These are phyloP conservation scores for Helicorthomorpha holstii DNA, from an alignment of 1,140 invertebrate genomes.

Conservation along the genomic window DNA sequence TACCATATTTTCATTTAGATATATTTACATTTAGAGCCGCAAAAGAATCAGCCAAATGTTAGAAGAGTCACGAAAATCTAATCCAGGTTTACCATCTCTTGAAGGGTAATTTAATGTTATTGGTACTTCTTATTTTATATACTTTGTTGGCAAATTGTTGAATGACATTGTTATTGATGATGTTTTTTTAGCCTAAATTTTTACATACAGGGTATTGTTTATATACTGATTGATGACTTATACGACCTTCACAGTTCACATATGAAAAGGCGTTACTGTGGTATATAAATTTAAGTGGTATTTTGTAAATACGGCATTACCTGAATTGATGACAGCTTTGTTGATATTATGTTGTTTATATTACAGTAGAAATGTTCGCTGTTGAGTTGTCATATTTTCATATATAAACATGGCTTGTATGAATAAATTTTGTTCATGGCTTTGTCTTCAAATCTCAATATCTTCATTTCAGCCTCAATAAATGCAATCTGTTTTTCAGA, in stretches of 20 bases:
- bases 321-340: too few relatives aligned
- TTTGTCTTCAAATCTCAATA: too few relatives aligned
- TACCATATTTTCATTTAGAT: neutral
- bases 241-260: too few relatives aligned
- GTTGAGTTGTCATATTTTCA: too few relatives aligned
- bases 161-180: neutral
- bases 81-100: slow-evolving; percentile 33
- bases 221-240: too few relatives aligned
- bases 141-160: neutral
- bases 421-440: too few relatives aligned
- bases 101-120: slow-evolving; percentile 24
- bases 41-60: slow-evolving; percentile 27
- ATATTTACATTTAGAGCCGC: slow-evolving; percentile 26
- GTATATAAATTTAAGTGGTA: too few relatives aligned
- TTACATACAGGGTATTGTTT: too few relatives aligned
- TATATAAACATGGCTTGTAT: too few relatives aligned
- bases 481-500: slow-evolving; percentile 15
- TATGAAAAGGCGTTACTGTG: too few relatives aligned
- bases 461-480: too few relatives aligned
- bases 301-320: too few relatives aligned
- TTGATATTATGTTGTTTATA: slow-evolving; percentile 1
- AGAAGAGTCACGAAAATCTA: slow-evolving; percentile 28
- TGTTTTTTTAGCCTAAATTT: neutral
- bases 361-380: slow-evolving; percentile 4
- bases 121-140: neutral